phyloP scores from a whole-genome alignment of 1,140 invertebrate genomes.

The Lucilia sericata region DNA sequence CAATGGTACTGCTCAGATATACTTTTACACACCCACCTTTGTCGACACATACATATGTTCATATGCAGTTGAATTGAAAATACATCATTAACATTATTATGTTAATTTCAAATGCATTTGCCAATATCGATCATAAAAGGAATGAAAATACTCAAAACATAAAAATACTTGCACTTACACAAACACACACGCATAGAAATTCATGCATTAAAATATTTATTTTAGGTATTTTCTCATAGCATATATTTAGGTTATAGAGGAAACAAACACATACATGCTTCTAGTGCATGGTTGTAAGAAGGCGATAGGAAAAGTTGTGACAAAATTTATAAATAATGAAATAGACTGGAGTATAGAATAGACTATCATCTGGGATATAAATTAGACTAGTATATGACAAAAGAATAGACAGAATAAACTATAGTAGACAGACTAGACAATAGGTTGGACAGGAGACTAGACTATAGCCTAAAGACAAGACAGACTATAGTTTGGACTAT shows the following conservation, averaged over 20 bases:
- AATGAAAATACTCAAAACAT: neutral
- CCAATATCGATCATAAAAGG: neutral
- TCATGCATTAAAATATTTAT: neutral
- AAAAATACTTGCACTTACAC: neutral
- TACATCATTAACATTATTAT: constrained; percentile 25
- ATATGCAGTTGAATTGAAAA: neutral
- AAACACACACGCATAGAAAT: neutral
- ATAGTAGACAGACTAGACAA: too few species aligned
- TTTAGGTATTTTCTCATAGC: neutral
- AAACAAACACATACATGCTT: neutral
- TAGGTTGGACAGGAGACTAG: too few species aligned
- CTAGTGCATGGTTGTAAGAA: neutral
- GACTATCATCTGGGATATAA: too few species aligned
- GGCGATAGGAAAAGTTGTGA: too few species aligned
- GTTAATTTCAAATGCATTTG: constrained; percentile 20
- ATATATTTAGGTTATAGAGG: too few species aligned
- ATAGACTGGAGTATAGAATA: too few species aligned
- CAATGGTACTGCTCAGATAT: too few species aligned
- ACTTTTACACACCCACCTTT: neutral
- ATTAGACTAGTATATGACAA: too few species aligned
- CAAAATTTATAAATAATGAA: too few species aligned
- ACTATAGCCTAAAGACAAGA: too few species aligned
- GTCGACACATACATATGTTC: neutral
- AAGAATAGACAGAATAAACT: too few species aligned
- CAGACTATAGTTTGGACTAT: too few species aligned